A percentile compares a stretch with the other conserved stretches of the same genome.
These are phyloP conservation scores for Lucilia cuprina DNA, from an alignment of 1,140 invertebrate species.

Conservation along the genomic window DNA sequence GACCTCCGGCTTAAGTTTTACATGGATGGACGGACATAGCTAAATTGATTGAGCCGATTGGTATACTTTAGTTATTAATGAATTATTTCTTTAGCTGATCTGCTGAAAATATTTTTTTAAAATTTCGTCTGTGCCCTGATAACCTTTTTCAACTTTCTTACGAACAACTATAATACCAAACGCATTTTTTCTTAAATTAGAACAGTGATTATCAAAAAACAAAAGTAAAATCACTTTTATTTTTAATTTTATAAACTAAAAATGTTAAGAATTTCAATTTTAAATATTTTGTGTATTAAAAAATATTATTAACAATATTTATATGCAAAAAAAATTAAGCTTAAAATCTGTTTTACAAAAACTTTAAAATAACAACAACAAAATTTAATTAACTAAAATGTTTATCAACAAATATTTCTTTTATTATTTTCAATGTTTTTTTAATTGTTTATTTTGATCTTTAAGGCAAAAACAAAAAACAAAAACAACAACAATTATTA, in stretches of 20 bases:
- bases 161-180: neutral
- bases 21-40: too few species aligned
- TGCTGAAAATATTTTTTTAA: too few species aligned
- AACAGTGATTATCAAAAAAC: neutral
- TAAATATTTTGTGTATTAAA: neutral
- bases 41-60: too few species aligned
- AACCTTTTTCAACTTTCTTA: neutral
- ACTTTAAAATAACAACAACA: neutral
- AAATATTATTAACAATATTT: neutral
- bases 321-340: neutral
- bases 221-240: neutral
- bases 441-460: neutral
- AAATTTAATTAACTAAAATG: neutral
- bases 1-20: too few species aligned
- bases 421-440: neutral
- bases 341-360: neutral
- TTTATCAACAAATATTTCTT: neutral
- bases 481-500: neutral
- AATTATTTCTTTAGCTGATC: too few species aligned
- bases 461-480: neutral
- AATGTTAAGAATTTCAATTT: neutral
- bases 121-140: neutral
- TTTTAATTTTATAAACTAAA: neutral
- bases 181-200: constrained; percentile 4
- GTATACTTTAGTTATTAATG: too few species aligned